Base-by-base conservation (phyloP, 2,888 invertebrate species). In the Caenorhabditis sp. region DNA sequence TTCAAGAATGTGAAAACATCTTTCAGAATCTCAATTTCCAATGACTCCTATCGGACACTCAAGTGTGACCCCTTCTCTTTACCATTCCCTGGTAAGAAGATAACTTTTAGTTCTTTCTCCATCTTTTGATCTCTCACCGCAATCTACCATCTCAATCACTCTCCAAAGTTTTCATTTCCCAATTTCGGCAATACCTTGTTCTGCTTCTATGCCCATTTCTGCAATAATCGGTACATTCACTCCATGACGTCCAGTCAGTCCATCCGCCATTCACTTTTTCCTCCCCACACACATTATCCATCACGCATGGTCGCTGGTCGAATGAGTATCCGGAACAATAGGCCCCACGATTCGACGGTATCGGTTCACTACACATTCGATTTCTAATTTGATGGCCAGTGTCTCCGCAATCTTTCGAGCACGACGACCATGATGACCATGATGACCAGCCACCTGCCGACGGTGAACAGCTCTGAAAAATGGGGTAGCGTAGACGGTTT, bases 261-360 rank as follows among this genome's bases (percentile, higher is more conserved):
- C 92, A 92, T 22, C 86, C 87, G 4, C 92, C 92, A 63, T 92
- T 89, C 19, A 90, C 80, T 26, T 86, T 84, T 19, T 61, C 76
- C 3, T 82, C 84, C 68, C 70, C 51, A 49, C 87, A 87, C 51
- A 68, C 75, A 74, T 74, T 66, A 61, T 82, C 70, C 44, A 82
- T 81, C 31, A 80, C 51, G 69, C 92, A 92, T 35, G 88, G 68
- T n/a, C 87, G 80, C 79, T 91, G 90, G 68, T 92, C 92, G 77
- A 92, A 92, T 64, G 92, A 92, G 66, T 90, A 90, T 16, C 92
- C 92, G 24, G 87, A 83, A 81, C 92, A 92, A 86, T 92, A 92
- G 19, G 91, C 82, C 22, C 92, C 92, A 12, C 91, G 72, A 70
- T 92, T 92, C 5, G 90, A 86, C 2, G 91, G 92, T 28, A 91